phyloP scores from a whole-genome alignment of 1,140 invertebrate genomes.

The Solenopsis invicta region DNA sequence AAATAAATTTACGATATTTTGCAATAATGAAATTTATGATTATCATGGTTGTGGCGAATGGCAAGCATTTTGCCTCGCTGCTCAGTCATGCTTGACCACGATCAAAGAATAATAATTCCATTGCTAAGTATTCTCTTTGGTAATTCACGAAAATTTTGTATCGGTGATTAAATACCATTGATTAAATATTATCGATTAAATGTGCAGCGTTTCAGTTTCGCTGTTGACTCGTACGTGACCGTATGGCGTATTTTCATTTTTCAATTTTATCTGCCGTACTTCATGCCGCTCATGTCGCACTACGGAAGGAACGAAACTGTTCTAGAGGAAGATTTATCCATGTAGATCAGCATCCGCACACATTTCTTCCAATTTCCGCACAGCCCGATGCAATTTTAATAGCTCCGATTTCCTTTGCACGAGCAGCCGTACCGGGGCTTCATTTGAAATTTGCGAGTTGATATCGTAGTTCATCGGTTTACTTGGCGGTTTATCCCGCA shows the following conservation, averaged over 20 bases:
- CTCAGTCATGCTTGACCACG: not conserved
- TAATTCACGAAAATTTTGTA: not conserved
- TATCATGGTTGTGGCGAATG: not conserved
- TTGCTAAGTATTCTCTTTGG: not conserved
- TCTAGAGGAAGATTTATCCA: not conserved
- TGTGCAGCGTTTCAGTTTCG: not conserved
- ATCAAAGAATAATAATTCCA: not conserved
- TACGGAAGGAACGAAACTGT: too few relatives aligned
- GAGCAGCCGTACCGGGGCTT: not conserved
- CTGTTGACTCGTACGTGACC: not conserved
- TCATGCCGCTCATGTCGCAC: not conserved
- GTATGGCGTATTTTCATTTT: not conserved
- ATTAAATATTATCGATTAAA: not conserved
- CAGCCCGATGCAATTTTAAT: conserved; percentile 32
- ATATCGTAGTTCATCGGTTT: conserved; percentile 7
- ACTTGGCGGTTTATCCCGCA: not conserved
- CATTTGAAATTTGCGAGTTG: conserved; percentile 31
- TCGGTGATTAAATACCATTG: not conserved
- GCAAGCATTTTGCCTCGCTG: not conserved
- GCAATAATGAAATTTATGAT: conserved; percentile 3
- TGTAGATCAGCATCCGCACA: conserved; percentile 8
- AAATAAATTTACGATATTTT: conserved; percentile 1
- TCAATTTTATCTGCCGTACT: not conserved
- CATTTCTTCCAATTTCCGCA: conserved; percentile 40
- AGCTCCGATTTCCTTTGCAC: conserved; percentile 31